Evolutionary conservation across 1,140 invertebrate species (phyloP).

Genomic region (Andricus grossulariae): DNA sequence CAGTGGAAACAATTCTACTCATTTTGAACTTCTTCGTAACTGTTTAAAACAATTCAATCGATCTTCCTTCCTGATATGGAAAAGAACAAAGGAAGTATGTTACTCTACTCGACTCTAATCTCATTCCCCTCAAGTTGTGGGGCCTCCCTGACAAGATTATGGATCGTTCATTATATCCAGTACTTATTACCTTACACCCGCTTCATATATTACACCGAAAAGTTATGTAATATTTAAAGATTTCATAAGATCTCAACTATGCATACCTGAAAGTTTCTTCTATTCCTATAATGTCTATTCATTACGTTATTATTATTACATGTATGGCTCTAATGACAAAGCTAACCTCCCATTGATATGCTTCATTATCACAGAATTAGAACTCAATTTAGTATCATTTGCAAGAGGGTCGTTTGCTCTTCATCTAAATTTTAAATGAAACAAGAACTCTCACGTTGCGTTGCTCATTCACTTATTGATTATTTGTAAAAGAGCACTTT

Average conservation of each 20-base stretch:
- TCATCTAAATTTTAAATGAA: no score
- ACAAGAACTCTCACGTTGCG: no score
- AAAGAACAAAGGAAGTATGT: not conserved
- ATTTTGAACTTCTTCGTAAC: no score
- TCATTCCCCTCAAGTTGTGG: constrained; percentile 62
- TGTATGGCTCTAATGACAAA: not conserved
- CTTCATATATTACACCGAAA: constrained; percentile 7
- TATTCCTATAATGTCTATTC: not conserved
- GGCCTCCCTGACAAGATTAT: constrained; percentile 67
- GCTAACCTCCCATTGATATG: not conserved
- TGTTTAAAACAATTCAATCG: no score
- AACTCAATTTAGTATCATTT: not conserved
- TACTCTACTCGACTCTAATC: constrained; percentile 52
- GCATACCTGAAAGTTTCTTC: not conserved
- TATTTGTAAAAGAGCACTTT: no score
- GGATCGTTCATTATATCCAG: constrained; percentile 55
- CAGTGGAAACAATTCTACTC: no score
- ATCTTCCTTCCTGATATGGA: no score
- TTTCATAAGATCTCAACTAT: not conserved
- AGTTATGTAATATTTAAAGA: not conserved
- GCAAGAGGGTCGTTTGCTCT: not conserved
- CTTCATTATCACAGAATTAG: not conserved
- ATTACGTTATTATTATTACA: not conserved
- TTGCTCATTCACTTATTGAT: no score
- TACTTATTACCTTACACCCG: constrained; percentile 2